A percentile compares a stretch with the other conserved stretches of the same genome.
Conservation (phyloP, 2,888 invertebrate species). For the Orthosia cruda region DNA sequence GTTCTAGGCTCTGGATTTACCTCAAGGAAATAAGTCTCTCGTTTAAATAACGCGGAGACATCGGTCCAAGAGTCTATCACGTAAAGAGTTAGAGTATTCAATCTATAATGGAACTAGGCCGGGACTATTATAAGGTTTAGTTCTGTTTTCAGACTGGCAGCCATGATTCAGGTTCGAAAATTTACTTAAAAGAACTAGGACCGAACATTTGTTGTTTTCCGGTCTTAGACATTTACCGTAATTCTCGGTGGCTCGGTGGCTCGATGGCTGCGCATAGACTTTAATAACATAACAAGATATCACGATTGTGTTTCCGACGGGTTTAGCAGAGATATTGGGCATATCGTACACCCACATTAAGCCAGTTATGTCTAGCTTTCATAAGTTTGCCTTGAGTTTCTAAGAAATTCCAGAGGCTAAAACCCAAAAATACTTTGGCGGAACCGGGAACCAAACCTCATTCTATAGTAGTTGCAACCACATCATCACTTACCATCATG, state of each 20-base stretch:
- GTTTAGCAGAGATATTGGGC: not conserved
- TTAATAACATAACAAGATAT: not conserved
- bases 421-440: too few species aligned
- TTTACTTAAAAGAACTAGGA: conserved; percentile 1
- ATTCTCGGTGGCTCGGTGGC: not conserved
- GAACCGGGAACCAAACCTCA: too few species aligned
- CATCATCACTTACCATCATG: too few species aligned
- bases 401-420: too few species aligned
- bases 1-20: too few species aligned
- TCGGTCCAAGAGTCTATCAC: not conserved
- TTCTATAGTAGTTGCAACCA: too few species aligned
- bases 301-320: not conserved
- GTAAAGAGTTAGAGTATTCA: not conserved
- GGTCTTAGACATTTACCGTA: not conserved
- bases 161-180: conserved; percentile 32
- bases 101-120: conserved; percentile 26
- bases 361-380: too few species aligned
- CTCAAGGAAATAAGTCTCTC: not conserved
- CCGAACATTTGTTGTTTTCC: conserved; percentile 16
- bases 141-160: conserved; percentile 5
- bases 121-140: not conserved
- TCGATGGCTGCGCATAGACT: too few species aligned
- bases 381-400: too few species aligned
- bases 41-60: conserved; percentile 8
- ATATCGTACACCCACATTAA: too few species aligned